Percentiles rank a stretch among this genome's conserved stretches.
phyloP scores from a whole-genome alignment of 2,113 vertebrate species.

The Orycteropus afer region DNA sequence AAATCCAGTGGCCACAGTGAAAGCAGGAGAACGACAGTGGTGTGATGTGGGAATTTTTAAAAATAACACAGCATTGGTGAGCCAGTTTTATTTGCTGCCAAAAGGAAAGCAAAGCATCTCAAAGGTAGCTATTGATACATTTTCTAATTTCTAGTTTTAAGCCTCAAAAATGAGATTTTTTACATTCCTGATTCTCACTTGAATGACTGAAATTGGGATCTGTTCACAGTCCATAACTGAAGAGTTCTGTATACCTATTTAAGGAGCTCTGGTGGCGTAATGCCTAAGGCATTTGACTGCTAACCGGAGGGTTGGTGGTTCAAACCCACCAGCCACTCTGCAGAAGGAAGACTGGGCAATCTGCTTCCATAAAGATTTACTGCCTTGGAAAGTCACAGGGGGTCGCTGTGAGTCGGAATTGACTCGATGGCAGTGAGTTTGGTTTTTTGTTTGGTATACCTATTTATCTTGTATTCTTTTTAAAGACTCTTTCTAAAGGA shows the following conservation, averaged over 20 bases:
- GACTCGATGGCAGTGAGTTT: too few relatives aligned
- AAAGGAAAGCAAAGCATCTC: conserved; percentile 85
- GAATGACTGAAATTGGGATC: not conserved
- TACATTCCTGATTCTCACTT: not conserved
- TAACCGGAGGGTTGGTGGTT: too few relatives aligned
- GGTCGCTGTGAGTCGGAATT: too few relatives aligned
- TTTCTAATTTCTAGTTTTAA: conserved; percentile 13
- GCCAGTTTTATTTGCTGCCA: conserved; percentile 92
- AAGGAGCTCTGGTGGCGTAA: too few relatives aligned
- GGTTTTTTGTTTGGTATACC: not conserved
- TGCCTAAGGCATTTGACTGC: too few relatives aligned
- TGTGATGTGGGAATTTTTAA: conserved; percentile 96
- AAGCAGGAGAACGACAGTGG: conserved; percentile 88
- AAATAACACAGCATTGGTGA: conserved; percentile 92
- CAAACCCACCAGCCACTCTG: too few relatives aligned
- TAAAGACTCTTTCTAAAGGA: conserved; percentile 9
- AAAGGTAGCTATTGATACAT: conserved; percentile 81
- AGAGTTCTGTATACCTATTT: not conserved
- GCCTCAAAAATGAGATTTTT: not conserved
- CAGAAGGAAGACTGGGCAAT: too few relatives aligned
- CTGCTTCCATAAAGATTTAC: too few relatives aligned
- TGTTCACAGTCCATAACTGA: not conserved
- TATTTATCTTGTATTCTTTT: not conserved
- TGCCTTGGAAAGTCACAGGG: too few relatives aligned
- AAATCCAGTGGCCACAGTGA: conserved; percentile 71